phyloP scores from a whole-genome alignment of 2,797 vertebrate species.

The Octomys mimax region DNA sequence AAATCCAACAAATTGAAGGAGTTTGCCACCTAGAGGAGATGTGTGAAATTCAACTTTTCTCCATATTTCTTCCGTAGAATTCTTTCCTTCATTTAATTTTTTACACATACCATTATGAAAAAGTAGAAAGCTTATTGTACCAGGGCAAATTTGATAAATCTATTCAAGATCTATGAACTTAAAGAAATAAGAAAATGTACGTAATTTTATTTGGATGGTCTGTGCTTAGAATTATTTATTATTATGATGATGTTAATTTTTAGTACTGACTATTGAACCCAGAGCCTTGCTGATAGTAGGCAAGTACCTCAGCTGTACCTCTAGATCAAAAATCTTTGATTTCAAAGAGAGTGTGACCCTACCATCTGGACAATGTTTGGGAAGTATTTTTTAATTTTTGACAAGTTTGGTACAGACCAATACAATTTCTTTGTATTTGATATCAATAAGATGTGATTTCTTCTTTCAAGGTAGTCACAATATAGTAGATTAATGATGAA shows the following conservation, averaged over 20 bases:
- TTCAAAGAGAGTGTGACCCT: background rate
- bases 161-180: conserved; percentile 39
- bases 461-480: background rate
- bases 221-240: conserved; percentile 4
- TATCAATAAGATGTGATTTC: background rate
- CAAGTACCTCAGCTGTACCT: background rate
- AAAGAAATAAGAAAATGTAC: conserved; percentile 24
- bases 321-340: background rate
- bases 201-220: conserved; percentile 17
- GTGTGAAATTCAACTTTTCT: conserved; percentile 59
- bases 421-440: background rate
- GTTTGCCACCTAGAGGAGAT: conserved; percentile 87
- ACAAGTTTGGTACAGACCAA: background rate
- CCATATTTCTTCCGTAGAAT: conserved; percentile 1
- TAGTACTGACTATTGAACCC: background rate
- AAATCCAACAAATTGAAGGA: conserved; percentile 63
- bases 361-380: background rate
- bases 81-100: conserved; percentile 39
- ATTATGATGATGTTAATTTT: background rate
- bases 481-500: background rate
- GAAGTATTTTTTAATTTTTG: background rate
- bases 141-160: conserved; percentile 15
- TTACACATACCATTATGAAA: conserved; percentile 40
- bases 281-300: background rate
- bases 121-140: conserved; percentile 41